Percentiles rank a stretch among this genome's conserved stretches.
phyloP scores from a whole-genome alignment of 2,797 vertebrate species.

The Arnoldichthys spilopterus region DNA sequence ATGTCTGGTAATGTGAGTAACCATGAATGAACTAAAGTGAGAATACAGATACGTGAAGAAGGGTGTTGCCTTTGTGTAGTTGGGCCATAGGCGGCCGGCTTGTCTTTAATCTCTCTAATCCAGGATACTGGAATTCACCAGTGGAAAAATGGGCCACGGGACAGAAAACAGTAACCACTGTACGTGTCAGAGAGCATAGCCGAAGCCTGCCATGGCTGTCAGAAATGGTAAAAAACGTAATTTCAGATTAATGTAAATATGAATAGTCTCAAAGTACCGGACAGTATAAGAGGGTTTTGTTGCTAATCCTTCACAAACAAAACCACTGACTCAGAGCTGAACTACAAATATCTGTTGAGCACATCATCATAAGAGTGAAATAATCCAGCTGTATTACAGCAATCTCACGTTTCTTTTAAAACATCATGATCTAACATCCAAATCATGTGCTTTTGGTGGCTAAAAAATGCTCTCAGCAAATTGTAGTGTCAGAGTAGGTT shows the following conservation, averaged over 20 bases:
- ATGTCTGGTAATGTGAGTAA: background rate
- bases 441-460: too few species aligned
- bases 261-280: background rate
- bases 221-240: background rate
- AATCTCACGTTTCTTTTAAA: background rate
- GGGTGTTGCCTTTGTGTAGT: slow-evolving; percentile 6
- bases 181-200: slow-evolving; percentile 6
- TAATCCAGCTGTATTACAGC: background rate
- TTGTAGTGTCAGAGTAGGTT: background rate
- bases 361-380: background rate
- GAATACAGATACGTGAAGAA: slow-evolving; percentile 6
- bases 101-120: slow-evolving; percentile 56
- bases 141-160: slow-evolving; percentile 44
- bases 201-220: background rate
- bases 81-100: slow-evolving; percentile 21
- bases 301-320: background rate
- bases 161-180: slow-evolving; percentile 30
- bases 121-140: slow-evolving; percentile 23
- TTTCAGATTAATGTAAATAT: background rate
- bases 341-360: background rate
- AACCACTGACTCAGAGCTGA: background rate
- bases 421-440: too few species aligned
- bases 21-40: background rate
- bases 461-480: background rate
- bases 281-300: background rate